Evolutionary conservation across 2,113 vertebrate species (phyloP).

Genomic region (Gavia stellata): DNA sequence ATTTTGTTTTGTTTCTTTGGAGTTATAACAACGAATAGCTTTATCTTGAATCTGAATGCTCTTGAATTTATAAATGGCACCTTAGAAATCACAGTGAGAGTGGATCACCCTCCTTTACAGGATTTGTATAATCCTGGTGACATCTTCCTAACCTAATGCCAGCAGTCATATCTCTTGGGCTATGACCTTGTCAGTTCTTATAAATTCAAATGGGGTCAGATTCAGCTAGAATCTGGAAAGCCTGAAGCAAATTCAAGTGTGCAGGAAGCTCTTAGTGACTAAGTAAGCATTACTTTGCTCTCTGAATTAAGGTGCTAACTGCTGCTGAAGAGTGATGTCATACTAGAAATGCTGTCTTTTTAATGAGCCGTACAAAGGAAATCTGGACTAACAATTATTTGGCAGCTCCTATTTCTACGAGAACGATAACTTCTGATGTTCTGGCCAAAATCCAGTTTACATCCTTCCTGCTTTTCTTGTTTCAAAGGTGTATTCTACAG

Average conservation of each 20-base stretch:
- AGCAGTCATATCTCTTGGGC: conserved; percentile 21
- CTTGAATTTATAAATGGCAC: not conserved
- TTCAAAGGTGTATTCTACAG: not conserved
- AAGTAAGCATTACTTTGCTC: not conserved
- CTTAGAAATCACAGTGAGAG: not conserved
- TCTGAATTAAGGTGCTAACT: not conserved
- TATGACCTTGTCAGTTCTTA: conserved; percentile 31
- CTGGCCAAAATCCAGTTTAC: not conserved
- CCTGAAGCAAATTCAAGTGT: not conserved
- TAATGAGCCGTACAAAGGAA: not conserved
- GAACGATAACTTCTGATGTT: not conserved
- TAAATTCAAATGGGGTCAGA: not conserved
- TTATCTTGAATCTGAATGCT: not conserved
- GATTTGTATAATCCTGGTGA: conserved; percentile 39
- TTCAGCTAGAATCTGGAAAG: not conserved
- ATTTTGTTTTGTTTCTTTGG: not conserved
- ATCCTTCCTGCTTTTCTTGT: not conserved
- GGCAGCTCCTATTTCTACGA: not conserved
- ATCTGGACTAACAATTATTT: not conserved
- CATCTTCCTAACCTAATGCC: conserved; percentile 50
- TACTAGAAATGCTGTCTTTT: not conserved
- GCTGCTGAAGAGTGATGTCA: not conserved
- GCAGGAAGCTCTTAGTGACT: not conserved
- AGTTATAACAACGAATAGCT: not conserved
- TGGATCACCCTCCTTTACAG: conserved; percentile 2